phyloP scores from a whole-genome alignment of 2,113 vertebrate species.

The Rhinopomastus cyanomelas region DNA sequence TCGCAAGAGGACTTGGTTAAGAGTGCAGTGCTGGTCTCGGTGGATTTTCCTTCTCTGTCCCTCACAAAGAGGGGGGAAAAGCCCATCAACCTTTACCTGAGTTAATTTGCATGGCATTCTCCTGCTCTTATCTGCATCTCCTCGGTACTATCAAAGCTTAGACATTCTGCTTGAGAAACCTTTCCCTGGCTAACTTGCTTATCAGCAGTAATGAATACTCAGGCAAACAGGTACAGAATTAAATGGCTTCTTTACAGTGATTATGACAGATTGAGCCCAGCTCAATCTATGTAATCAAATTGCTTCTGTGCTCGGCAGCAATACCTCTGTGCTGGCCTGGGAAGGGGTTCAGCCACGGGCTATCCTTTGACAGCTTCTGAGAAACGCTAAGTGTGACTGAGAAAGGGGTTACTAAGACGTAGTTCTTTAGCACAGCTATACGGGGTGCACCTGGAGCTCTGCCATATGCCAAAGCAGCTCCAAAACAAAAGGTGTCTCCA shows the following conservation, averaged over 20 bases:
- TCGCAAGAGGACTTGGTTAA: background rate
- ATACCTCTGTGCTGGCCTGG: slow-evolving; percentile 37
- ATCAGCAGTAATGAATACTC: slow-evolving; percentile 60
- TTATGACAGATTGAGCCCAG: slow-evolving; percentile 59
- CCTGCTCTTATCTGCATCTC: slow-evolving; percentile 23
- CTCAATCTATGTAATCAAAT: slow-evolving; percentile 73
- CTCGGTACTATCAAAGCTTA: slow-evolving; percentile 26
- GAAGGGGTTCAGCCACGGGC: slow-evolving; percentile 22
- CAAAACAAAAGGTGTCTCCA: background rate
- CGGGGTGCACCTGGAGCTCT: background rate
- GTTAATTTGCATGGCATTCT: slow-evolving; percentile 26
- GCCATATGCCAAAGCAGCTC: background rate
- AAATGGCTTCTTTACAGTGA: slow-evolving; percentile 67
- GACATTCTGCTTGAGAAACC: slow-evolving; percentile 31
- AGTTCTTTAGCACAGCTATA: background rate
- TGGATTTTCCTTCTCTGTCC: background rate
- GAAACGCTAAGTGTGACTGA: background rate
- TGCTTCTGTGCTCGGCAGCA: slow-evolving; percentile 50
- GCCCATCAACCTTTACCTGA: background rate
- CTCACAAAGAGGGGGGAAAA: background rate
- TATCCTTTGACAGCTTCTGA: slow-evolving; percentile 23
- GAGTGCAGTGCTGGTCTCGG: background rate
- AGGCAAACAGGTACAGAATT: slow-evolving; percentile 63
- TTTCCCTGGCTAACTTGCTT: slow-evolving; percentile 31
- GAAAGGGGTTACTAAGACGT: background rate